Percentiles rank a stretch among this genome's conserved stretches.
Conservation (phyloP, 1,140 invertebrate genomes). For the Macrotrachela quadricornifera region DNA sequence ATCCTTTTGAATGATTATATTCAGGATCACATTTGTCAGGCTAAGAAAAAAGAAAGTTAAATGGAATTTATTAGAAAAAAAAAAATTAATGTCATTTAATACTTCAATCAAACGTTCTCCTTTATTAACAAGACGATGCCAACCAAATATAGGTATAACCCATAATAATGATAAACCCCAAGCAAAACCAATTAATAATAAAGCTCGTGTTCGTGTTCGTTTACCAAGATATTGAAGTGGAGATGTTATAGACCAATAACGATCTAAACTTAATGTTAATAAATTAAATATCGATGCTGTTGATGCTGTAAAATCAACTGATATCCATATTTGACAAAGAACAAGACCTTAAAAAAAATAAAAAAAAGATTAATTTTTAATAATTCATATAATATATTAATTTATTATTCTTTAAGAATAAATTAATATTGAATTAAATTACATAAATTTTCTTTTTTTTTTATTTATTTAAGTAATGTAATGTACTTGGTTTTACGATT, state of each 20-base stretch:
- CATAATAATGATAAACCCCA: conserved; percentile 35
- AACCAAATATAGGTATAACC: conserved; percentile 34
- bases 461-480: too few species aligned
- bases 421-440: too few species aligned
- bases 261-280: conserved; percentile 32
- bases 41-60: too few species aligned
- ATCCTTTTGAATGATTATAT: conserved; percentile 33
- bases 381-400: too few species aligned
- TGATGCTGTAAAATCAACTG: conserved; percentile 40
- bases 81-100: conserved; percentile 16
- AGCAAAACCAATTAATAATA: conserved; percentile 34
- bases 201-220: conserved; percentile 30
- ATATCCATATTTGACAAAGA: conserved; percentile 29
- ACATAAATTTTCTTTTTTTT: too few species aligned
- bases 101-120: conserved; percentile 11
- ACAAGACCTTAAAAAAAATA: conserved; percentile 13
- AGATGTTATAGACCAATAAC: conserved; percentile 36
- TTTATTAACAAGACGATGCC: conserved; percentile 23
- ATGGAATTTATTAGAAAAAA: too few species aligned
- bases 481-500: too few species aligned
- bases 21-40: conserved; percentile 34
- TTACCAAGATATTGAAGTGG: conserved; percentile 39
- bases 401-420: too few species aligned
- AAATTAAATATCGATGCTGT: conserved; percentile 44
- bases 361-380: too few species aligned